Evolutionary conservation across 2,888 invertebrate genomes (phyloP).

Genomic region (Choreutis nemorana): DNA sequence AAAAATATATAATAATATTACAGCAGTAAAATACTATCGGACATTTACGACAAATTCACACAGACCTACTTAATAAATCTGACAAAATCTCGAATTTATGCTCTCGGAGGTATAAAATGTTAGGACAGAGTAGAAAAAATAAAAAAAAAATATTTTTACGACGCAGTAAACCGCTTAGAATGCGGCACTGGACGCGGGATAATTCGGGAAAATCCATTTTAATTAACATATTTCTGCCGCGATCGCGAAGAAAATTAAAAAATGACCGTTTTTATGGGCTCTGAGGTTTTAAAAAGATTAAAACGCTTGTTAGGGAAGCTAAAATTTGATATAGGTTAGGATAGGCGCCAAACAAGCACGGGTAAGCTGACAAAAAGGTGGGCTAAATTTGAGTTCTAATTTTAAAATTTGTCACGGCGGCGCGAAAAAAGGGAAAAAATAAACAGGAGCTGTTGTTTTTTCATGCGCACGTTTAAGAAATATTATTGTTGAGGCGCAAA

Average conservation of each 20-base stretch:
- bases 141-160: slow-evolving; percentile 22
- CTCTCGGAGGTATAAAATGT: slow-evolving; percentile 22
- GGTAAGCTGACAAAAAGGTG: no score
- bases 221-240: slow-evolving; percentile 39
- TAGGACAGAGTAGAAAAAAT: slow-evolving; percentile 29
- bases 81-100: slow-evolving; percentile 56
- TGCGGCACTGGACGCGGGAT: slow-evolving; percentile 27
- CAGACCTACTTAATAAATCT: slow-evolving; percentile 58
- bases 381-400: no score
- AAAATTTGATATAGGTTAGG: no score
- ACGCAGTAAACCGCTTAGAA: slow-evolving; percentile 41
- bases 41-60: slow-evolving; percentile 61
- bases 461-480: slow-evolving; percentile 27
- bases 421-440: slow-evolving; percentile 19
- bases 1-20: slow-evolving; percentile 35
- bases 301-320: no score
- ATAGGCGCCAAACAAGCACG: no score
- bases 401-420: not conserved
- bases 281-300: no score
- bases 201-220: slow-evolving; percentile 43
- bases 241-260: slow-evolving; percentile 22
- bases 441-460: slow-evolving; percentile 22
- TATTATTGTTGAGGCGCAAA: slow-evolving; percentile 34
- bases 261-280: no score
- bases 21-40: slow-evolving; percentile 49